Conservation (phyloP, 35 echinoderm and acorn worm genomes). For the Ophioderma brevispina region DNA sequence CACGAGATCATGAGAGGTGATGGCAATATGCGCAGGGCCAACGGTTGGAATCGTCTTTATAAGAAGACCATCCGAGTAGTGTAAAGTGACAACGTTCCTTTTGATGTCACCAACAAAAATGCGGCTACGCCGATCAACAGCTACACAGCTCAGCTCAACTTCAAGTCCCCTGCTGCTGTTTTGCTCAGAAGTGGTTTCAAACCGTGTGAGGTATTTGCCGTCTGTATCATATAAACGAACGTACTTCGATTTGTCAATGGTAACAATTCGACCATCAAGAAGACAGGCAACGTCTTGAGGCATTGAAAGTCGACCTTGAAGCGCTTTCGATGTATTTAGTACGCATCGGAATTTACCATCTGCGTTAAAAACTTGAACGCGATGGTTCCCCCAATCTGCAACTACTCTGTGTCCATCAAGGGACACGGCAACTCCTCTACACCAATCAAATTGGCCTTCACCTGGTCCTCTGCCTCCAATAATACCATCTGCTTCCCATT, state of each 20-base stretch:
- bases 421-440: conserved; percentile 68
- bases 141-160: conserved; percentile 77
- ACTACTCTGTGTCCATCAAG: conserved; percentile 75
- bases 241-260: conserved; percentile 80
- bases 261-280: conserved; percentile 75
- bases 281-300: conserved; percentile 90
- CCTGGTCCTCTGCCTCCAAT: conserved; percentile 67
- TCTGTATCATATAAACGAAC: conserved; percentile 75
- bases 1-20: conserved; percentile 60
- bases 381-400: conserved; percentile 89
- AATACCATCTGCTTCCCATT: conserved; percentile 65
- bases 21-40: conserved; percentile 68
- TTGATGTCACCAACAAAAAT: conserved; percentile 85
- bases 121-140: conserved; percentile 78
- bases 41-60: conserved; percentile 76
- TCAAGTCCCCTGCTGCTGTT: neutral
- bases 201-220: conserved; percentile 57
- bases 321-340: conserved; percentile 55
- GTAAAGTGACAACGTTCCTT: conserved; percentile 77
- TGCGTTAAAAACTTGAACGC: conserved; percentile 80
- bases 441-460: conserved; percentile 88
- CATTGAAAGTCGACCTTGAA: conserved; percentile 74
- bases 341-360: conserved; percentile 61
- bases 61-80: conserved; percentile 69
- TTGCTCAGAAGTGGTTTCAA: conserved; percentile 46